Conservation (phyloP, 2,113 vertebrate species). For the Petroica traversi region DNA sequence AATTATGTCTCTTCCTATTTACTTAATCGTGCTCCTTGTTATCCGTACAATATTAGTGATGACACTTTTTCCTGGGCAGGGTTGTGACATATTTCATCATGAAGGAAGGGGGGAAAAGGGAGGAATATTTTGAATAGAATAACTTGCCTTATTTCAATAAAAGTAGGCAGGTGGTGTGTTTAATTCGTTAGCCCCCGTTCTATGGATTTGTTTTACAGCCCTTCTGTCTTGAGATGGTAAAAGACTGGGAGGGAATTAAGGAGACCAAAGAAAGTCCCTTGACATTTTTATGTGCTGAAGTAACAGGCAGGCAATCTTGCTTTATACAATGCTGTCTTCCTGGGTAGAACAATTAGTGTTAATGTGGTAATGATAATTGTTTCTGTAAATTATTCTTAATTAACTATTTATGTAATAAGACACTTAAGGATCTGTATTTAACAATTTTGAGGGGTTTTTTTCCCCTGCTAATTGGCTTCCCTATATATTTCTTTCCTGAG, state of each 20-base stretch:
- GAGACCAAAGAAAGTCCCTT: conserved; percentile 10
- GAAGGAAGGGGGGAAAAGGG: background rate
- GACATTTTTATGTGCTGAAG: background rate
- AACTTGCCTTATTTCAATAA: background rate
- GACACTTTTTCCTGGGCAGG: background rate
- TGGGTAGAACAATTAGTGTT: conserved; percentile 55
- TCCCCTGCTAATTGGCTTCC: conserved; percentile 16
- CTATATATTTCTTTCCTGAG: background rate
- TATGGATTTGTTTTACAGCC: background rate
- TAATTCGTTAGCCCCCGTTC: background rate
- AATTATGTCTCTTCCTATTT: conserved; percentile 6
- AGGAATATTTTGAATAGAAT: background rate
- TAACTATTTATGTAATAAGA: conserved; percentile 62
- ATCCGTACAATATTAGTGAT: accelerated
- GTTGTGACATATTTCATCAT: background rate
- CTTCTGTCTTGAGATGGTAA: background rate
- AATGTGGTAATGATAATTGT: conserved; percentile 56
- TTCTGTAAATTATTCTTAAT: conserved; percentile 66
- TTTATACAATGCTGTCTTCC: conserved; percentile 33
- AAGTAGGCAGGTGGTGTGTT: background rate
- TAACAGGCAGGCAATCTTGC: background rate
- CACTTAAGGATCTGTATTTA: conserved; percentile 44
- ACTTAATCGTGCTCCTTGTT: background rate
- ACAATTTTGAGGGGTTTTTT: background rate
- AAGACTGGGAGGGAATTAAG: conserved; percentile 12